A percentile compares a stretch with the other conserved stretches of the same genome.
These are phyloP conservation scores for Hippocampus zosterae DNA, from an alignment of 2,113 vertebrate species.

Conservation along the genomic window DNA sequence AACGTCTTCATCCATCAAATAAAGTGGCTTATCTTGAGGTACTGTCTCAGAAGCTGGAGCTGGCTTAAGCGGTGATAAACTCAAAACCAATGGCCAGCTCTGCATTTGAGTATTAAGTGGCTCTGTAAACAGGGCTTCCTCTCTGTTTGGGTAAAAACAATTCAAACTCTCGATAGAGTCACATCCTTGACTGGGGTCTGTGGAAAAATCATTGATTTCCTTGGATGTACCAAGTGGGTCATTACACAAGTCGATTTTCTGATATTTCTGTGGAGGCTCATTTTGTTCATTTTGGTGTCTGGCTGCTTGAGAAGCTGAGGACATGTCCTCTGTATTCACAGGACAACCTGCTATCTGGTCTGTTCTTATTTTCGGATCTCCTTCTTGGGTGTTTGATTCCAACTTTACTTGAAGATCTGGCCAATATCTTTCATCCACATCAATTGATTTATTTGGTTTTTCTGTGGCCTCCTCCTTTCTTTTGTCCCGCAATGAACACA, in stretches of 20 bases:
- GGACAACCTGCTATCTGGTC: conserved; percentile 3
- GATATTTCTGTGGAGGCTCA: conserved; percentile 3
- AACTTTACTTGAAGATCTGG: conserved; percentile 18
- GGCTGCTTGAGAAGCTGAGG: neutral
- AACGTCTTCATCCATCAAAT: conserved; percentile 22
- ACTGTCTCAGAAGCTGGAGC: conserved; percentile 50
- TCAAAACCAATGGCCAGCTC: conserved; percentile 57
- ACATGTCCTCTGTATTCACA: neutral
- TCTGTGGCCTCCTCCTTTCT: neutral
- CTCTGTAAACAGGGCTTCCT: conserved; percentile 41
- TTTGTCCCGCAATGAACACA: conserved; percentile 3
- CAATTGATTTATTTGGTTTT: conserved; percentile 13
- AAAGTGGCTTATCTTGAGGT: conserved; percentile 11
- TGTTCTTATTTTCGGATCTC: neutral
- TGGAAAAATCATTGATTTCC: conserved; percentile 18
- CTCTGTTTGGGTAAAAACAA: conserved; percentile 65
- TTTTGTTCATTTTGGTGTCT: neutral
- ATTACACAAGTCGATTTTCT: neutral
- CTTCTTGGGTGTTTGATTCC: conserved; percentile 2
- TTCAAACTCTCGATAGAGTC: conserved; percentile 58
- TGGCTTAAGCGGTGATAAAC: conserved; percentile 67
- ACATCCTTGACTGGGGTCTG: conserved; percentile 16
- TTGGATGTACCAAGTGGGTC: conserved; percentile 3
- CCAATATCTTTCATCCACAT: conserved; percentile 9
- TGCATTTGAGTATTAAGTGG: conserved; percentile 40